Evolutionary conservation across 2,797 vertebrate genomes (phyloP), one percentile per base, ranked within the genome.

Genomic region (Megaceryle alcyon): DNA sequence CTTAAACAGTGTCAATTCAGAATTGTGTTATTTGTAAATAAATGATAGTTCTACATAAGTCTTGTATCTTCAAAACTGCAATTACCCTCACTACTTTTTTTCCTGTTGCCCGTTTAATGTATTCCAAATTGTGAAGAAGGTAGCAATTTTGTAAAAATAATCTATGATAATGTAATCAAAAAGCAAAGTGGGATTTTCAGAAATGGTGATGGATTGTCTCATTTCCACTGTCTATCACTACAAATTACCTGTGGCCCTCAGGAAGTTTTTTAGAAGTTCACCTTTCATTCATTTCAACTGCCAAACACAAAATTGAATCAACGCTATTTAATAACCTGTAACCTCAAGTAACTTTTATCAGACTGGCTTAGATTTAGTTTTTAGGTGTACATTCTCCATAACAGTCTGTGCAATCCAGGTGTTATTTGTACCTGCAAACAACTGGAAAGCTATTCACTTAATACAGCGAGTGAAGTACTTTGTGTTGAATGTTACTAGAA

Each of bases 1-100:
- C 46, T 59, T 65, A 57, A 69, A 37, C 33, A 7, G 14, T 28
- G 49, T 59, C 69, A 57, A 65, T 61, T 81, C 54, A 54, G 57
- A 78, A 56, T 39, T 83, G n/a, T 81, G 39, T 90, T 29, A 76
- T 92, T 90, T 95, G 61, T 83, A 83, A 54, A 88, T 86, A 92
- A 86, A 46, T 59, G 46, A 26, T 39, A 68, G 33, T n/a, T 91
- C 49, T 75, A 5, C 1, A 0, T 71, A 83, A 82, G 25, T 51
- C 76, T 65, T 83, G 41, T 59, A 72, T 64, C 76, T 90, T 82
- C 66, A 76, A 19, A 81, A 66, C 18, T 75, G 59, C 72, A 81
- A 64, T 90, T 86, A 10, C 29, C 35, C 11, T 94, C 33, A 8
- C 25, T 72, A 54, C 54, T 57, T 77, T 59, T 89, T 88, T 66